phyloP scores from a whole-genome alignment of 2,797 vertebrate species.

The Bovichtus diacanthus region DNA sequence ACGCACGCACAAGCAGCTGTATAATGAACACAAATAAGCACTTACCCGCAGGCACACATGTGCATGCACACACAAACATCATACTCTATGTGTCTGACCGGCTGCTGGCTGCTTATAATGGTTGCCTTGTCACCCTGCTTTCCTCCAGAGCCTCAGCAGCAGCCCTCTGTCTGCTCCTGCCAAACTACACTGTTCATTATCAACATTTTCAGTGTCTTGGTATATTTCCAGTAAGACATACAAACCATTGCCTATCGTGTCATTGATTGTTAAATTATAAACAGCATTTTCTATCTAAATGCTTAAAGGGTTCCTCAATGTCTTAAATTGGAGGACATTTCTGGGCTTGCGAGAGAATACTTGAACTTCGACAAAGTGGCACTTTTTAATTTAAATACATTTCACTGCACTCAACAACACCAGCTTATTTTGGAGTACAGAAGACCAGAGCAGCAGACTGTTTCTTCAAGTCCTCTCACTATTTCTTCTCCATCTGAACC shows the following conservation, averaged over 20 bases:
- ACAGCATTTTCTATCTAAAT: neutral
- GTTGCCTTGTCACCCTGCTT: conserved; percentile 72
- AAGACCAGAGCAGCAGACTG: neutral
- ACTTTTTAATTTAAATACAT: neutral
- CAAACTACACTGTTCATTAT: conserved; percentile 57
- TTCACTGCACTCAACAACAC: neutral
- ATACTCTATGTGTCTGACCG: conserved; percentile 30
- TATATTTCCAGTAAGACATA: conserved; percentile 21
- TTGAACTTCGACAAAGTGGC: neutral
- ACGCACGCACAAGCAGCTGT: conserved; percentile 35
- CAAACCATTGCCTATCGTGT: neutral
- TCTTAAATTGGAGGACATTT: neutral
- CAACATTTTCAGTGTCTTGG: conserved; percentile 46
- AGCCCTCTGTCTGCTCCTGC: conserved; percentile 62
- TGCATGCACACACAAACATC: conserved; percentile 46
- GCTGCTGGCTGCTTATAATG: conserved; percentile 74
- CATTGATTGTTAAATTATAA: neutral
- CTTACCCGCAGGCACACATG: conserved; percentile 29
- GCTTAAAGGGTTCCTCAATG: conserved; percentile 3
- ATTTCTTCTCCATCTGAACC: neutral
- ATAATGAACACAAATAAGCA: conserved; percentile 41
- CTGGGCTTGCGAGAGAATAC: neutral
- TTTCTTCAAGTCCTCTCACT: neutral
- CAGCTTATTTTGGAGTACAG: neutral
- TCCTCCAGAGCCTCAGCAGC: conserved; percentile 53